Percentiles rank a stretch among this genome's conserved stretches.
Conservation (phyloP, 1,140 invertebrate genomes). For the Tribolium madens region DNA sequence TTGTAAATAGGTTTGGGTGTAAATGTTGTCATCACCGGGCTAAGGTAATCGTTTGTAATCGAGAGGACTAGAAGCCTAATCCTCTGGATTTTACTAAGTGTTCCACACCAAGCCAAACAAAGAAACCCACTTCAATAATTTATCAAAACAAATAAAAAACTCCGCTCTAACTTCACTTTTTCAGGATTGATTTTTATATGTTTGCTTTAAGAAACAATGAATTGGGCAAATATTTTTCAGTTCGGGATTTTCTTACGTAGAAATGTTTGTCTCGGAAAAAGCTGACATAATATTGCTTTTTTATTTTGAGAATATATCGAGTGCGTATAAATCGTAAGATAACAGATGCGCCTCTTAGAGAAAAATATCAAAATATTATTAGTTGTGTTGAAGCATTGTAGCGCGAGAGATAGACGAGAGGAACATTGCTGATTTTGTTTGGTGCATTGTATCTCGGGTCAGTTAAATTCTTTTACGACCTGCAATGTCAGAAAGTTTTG, state of each 20-base stretch:
- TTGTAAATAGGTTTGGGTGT: constrained; percentile 20
- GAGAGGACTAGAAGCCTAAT: constrained; percentile 12
- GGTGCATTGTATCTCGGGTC: background rate
- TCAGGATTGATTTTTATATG: background rate
- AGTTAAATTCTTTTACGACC: background rate
- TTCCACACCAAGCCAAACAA: background rate
- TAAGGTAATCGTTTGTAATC: constrained; percentile 28
- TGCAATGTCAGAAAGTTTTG: background rate
- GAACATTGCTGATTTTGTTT: background rate
- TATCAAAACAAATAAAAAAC: constrained; percentile 7
- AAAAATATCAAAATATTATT: constrained; percentile 10
- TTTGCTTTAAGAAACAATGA: background rate
- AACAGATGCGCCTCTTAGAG: constrained; percentile 3
- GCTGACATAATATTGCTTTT: background rate
- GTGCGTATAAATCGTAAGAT: background rate
- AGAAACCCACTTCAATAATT: background rate
- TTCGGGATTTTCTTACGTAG: background rate
- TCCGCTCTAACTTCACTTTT: background rate
- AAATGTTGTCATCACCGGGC: constrained; percentile 19
- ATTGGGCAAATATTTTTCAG: constrained; percentile 18
- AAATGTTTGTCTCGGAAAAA: background rate
- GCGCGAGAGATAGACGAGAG: constrained; percentile 3
- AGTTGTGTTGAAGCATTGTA: background rate
- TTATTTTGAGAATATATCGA: background rate
- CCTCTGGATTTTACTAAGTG: constrained; percentile 4